These are phyloP conservation scores for Myripristis jacobus DNA, from an alignment of 2,797 vertebrate genomes.

Conservation along the genomic window DNA sequence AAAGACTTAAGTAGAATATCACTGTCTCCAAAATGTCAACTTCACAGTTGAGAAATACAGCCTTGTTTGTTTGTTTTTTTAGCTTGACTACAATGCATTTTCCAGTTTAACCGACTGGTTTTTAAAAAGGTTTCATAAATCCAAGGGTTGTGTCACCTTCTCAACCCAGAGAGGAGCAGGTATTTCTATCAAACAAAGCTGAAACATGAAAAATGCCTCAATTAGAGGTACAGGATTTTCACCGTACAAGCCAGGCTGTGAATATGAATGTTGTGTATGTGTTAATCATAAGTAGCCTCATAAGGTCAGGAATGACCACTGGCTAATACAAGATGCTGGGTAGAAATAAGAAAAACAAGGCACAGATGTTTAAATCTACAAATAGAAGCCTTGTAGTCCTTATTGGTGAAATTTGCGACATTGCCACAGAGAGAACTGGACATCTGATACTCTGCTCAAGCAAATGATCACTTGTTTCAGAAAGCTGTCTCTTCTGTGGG, in stretches of 20 bases:
- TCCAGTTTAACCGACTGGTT: no score
- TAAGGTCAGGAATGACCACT: background rate
- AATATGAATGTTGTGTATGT: constrained; percentile 22
- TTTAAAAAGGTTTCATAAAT: no score
- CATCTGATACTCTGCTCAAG: background rate
- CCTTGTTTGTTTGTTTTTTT: no score
- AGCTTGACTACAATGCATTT: no score
- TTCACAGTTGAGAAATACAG: no score
- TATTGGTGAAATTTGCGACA: constrained; percentile 7
- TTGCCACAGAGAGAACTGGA: background rate
- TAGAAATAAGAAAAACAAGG: background rate
- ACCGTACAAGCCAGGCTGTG: background rate
- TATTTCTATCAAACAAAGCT: no score
- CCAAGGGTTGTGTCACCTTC: no score
- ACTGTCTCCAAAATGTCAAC: no score
- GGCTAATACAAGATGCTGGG: background rate
- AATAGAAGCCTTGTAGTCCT: background rate
- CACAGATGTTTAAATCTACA: background rate
- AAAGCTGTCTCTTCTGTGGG: background rate
- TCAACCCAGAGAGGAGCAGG: no score
- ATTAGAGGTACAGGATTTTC: no score
- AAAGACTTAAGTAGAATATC: no score
- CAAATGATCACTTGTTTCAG: constrained; percentile 5
- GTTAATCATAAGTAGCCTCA: constrained; percentile 5
- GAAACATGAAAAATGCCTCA: background rate